A percentile compares a stretch with the other conserved stretches of the same genome.
Conservation (phyloP, 2,888 invertebrate species). For the Nymphalis polychloros region DNA sequence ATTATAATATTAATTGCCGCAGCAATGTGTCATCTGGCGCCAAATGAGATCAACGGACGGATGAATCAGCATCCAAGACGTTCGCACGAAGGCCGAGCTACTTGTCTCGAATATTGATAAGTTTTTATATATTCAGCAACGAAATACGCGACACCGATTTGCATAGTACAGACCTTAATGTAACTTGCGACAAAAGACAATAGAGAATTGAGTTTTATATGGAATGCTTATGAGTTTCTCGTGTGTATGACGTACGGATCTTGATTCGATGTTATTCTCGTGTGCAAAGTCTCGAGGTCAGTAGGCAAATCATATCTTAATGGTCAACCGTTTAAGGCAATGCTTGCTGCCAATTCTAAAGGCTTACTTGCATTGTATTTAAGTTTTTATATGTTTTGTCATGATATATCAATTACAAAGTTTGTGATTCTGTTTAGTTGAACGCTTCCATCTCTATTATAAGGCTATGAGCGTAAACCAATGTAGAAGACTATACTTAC, state of each 20-base stretch:
- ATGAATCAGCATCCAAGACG: conserved; percentile 32
- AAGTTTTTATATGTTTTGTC: conserved; percentile 9
- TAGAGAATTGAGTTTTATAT: conserved; percentile 25
- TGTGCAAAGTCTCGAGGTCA: conserved; percentile 28
- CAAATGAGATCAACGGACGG: conserved; percentile 34
- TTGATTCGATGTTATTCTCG: conserved; percentile 13
- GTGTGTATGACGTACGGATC: conserved; percentile 1
- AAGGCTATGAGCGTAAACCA: too few species aligned
- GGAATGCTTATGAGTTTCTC: conserved; percentile 12
- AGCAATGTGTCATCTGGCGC: conserved; percentile 41
- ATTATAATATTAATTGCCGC: conserved; percentile 29
- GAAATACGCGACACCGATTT: conserved; percentile 33
- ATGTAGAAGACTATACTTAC: too few species aligned
- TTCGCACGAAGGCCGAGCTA: conserved; percentile 25
- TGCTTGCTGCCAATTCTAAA: conserved; percentile 6
- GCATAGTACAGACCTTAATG: conserved; percentile 28
- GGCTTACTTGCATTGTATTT: conserved; percentile 9
- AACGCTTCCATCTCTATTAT: too few species aligned
- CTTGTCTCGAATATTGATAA: conserved; percentile 38
- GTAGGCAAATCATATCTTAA: conserved; percentile 25
- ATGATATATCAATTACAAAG: not conserved
- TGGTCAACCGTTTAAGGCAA: conserved; percentile 22
- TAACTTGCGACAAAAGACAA: conserved; percentile 22
- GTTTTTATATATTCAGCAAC: conserved; percentile 27
- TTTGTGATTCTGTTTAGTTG: not conserved